Percentiles rank a stretch among this genome's conserved stretches.
phyloP scores from a whole-genome alignment of 2,888 invertebrate genomes.

The Holacanthella duospinosa region DNA sequence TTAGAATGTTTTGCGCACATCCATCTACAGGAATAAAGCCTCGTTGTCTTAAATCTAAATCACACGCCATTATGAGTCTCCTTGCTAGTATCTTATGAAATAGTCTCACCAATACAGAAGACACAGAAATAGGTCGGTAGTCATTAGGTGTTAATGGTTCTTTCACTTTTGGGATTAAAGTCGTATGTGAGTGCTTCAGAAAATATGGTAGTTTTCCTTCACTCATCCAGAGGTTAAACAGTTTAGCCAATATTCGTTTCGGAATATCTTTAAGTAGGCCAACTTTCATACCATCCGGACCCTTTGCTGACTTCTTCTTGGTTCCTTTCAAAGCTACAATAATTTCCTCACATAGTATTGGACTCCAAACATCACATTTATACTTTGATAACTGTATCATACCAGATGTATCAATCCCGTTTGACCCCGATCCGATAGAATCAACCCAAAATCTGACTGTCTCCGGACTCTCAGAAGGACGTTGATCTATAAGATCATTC shows the following conservation, averaged over 20 bases:
- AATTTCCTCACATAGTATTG: too few relatives aligned
- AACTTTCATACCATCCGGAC: background rate
- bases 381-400: too few relatives aligned
- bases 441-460: too few relatives aligned
- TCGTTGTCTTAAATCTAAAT: background rate
- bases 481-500: too few relatives aligned
- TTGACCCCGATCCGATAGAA: too few relatives aligned
- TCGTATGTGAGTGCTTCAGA: background rate
- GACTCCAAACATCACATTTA: too few relatives aligned
- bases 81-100: background rate
- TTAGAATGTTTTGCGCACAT: background rate
- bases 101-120: background rate
- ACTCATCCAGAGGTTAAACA: background rate
- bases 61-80: background rate
- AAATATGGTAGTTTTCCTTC: background rate
- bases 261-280: background rate
- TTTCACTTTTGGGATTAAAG: background rate
- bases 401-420: too few relatives aligned
- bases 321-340: too few relatives aligned
- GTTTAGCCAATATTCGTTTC: background rate
- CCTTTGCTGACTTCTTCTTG: conserved; percentile 39
- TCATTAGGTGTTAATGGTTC: background rate
- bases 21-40: background rate
- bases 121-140: conserved; percentile 1
- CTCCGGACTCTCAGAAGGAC: too few relatives aligned